Percentiles rank a stretch among this genome's conserved stretches.
Conservation (phyloP, 1,140 invertebrate genomes). For the Zophobas atratus region DNA sequence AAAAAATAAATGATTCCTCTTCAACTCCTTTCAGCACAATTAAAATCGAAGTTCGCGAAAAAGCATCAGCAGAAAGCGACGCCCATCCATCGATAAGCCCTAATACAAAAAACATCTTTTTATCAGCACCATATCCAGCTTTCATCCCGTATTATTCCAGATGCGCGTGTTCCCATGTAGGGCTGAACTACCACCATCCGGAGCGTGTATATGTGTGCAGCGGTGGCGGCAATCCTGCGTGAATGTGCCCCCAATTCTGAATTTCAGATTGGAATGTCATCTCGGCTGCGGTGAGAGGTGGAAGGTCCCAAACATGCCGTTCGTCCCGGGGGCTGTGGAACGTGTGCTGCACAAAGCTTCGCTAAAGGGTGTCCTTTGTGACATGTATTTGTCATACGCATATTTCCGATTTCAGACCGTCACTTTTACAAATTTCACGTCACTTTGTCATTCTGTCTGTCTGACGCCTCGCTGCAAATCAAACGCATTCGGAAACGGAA, state of each 20-base stretch:
- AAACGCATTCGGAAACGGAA: slow-evolving; percentile 17
- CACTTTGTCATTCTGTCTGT: slow-evolving; percentile 40
- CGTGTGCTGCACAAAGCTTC: slow-evolving; percentile 22
- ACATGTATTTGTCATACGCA: slow-evolving; percentile 46
- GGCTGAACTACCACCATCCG: slow-evolving; percentile 21
- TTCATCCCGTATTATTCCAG: slow-evolving; percentile 43
- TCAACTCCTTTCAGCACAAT: not conserved
- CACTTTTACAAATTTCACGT: slow-evolving; percentile 32
- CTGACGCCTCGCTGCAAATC: slow-evolving; percentile 17
- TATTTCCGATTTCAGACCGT: slow-evolving; percentile 44
- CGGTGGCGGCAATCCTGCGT: slow-evolving; percentile 37
- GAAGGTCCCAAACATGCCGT: slow-evolving; percentile 15
- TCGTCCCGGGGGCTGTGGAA: slow-evolving; percentile 12
- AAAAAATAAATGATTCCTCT: too few relatives aligned
- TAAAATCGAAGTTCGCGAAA: slow-evolving; percentile 3
- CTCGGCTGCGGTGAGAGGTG: slow-evolving; percentile 16
- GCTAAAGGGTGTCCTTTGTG: slow-evolving; percentile 41
- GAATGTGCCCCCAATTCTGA: slow-evolving; percentile 45
- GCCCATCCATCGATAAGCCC: slow-evolving; percentile 19
- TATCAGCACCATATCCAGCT: slow-evolving; percentile 36
- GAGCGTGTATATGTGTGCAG: slow-evolving; percentile 15
- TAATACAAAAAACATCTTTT: slow-evolving; percentile 43
- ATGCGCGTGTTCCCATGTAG: slow-evolving; percentile 40
- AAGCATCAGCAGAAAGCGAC: not conserved
- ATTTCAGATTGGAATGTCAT: slow-evolving; percentile 48